Conservation (phyloP, 2,888 invertebrate species). For the Acanthoscelides obtectus region DNA sequence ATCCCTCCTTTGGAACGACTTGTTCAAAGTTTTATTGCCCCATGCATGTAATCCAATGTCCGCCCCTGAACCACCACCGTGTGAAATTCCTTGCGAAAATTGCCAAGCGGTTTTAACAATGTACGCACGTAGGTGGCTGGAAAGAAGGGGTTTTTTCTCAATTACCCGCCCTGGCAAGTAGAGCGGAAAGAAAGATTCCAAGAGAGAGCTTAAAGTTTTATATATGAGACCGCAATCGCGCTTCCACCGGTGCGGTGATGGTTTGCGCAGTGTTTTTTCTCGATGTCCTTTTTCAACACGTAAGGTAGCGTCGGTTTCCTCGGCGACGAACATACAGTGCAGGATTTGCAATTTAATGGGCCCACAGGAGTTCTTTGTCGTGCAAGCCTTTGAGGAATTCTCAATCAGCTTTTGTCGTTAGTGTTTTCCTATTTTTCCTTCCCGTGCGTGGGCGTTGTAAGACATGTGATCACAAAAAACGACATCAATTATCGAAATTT, state of each 20-base stretch:
- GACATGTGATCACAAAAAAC: no score
- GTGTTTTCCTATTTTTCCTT: background rate
- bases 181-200: background rate
- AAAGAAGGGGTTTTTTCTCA: background rate
- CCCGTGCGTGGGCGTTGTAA: no score
- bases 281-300: background rate
- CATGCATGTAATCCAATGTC: background rate
- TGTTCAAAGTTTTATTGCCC: no score
- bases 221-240: background rate
- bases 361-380: background rate
- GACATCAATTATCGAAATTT: no score
- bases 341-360: background rate
- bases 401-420: background rate
- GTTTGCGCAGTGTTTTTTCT: background rate
- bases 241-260: background rate
- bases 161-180: background rate
- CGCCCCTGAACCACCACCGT: background rate
- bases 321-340: background rate
- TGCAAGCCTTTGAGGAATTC: background rate
- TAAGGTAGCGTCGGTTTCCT: background rate
- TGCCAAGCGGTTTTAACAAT: background rate
- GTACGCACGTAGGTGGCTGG: background rate
- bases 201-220: background rate
- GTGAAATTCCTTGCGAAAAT: background rate
- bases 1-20: no score